phyloP scores from a whole-genome alignment of 2,797 vertebrate genomes.

The Bradypus variegatus region DNA sequence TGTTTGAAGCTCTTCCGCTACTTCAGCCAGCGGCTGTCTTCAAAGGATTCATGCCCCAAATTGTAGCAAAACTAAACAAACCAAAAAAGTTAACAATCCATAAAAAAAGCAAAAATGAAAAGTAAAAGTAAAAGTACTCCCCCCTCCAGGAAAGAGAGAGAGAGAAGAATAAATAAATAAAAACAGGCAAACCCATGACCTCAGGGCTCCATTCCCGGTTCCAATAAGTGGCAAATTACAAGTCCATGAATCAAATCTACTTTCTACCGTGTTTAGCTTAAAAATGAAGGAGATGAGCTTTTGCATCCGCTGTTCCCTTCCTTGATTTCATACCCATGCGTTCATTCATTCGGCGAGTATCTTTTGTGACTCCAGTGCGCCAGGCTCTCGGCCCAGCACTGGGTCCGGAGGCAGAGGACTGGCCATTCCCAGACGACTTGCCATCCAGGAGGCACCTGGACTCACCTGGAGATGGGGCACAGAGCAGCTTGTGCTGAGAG shows the following conservation, averaged over 20 bases:
- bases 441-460: no score
- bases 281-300: not conserved
- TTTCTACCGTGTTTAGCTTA: not conserved
- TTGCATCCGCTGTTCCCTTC: not conserved
- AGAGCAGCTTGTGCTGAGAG: no score
- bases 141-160: not conserved
- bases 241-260: not conserved
- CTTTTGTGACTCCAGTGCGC: not conserved
- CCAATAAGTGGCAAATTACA: not conserved
- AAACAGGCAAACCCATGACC: not conserved
- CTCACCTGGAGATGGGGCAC: no score
- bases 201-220: not conserved
- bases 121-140: not conserved
- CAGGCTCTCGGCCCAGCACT: not conserved
- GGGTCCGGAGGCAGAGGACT: no score
- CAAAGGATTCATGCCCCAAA: not conserved
- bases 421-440: no score
- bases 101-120: not conserved
- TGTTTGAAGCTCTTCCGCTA: not conserved
- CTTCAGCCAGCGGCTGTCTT: not conserved
- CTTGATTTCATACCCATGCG: not conserved
- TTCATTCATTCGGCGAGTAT: not conserved
- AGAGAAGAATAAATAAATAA: not conserved
- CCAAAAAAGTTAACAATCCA: not conserved
- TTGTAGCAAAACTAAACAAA: not conserved